A percentile compares a stretch with the other conserved stretches of the same genome.
phyloP scores from a whole-genome alignment of 2,113 vertebrate genomes.

The Bagarius yarrelli region DNA sequence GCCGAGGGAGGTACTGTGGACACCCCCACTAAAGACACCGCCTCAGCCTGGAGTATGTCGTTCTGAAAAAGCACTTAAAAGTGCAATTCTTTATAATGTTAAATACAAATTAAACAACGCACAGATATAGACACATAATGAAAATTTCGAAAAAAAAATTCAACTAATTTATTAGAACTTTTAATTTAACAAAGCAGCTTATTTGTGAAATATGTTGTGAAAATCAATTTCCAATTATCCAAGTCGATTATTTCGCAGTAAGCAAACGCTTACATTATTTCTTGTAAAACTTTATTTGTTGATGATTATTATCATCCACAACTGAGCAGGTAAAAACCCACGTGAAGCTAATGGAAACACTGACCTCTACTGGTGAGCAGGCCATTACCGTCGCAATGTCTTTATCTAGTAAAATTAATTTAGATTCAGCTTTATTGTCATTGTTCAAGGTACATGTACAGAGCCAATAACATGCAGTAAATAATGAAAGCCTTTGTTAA shows the following conservation, averaged over 20 bases:
- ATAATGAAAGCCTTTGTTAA: no score
- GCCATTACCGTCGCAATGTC: not conserved
- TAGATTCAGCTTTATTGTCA: no score
- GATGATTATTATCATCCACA: not conserved
- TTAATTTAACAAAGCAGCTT: not conserved
- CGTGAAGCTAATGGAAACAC: conserved; percentile 8
- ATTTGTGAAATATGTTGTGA: not conserved
- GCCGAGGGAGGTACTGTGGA: conserved; percentile 43
- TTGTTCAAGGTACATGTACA: no score
- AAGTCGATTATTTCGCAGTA: not conserved
- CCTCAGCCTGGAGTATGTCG: conserved; percentile 28
- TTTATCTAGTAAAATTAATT: no score
- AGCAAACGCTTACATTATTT: not conserved
- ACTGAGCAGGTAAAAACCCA: not conserved
- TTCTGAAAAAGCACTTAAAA: not conserved
- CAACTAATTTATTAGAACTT: not conserved
- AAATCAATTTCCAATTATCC: no score
- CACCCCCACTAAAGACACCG: conserved; percentile 46
- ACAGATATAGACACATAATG: not conserved
- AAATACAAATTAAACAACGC: conserved; percentile 11
- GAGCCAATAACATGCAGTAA: no score
- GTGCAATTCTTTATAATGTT: not conserved
- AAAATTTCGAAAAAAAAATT: no score
- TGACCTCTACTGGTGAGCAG: conserved; percentile 36
- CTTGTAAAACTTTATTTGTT: not conserved